Evolutionary conservation across 2,888 invertebrate genomes (phyloP), one percentile per base, ranked within the genome.

Genomic region (Raillietiella orientalis): DNA sequence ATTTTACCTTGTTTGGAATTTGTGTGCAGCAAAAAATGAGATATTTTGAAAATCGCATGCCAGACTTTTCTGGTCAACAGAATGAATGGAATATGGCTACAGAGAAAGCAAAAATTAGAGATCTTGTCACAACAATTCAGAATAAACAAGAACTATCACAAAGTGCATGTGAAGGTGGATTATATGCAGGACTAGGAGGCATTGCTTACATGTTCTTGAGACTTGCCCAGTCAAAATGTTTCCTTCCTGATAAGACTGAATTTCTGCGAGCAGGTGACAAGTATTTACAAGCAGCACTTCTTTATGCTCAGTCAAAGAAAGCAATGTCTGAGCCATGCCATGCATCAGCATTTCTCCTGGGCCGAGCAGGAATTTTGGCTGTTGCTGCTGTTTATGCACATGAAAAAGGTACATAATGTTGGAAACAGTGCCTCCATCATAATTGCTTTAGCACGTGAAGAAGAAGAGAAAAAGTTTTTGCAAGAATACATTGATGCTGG

Each of bases 131-230:
- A 6, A 34, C 34, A 21, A 37, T 41, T 16, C 21, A 41, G 39
- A 27, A 47, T 50, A 23, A 36, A 37, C 27, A 32, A 33, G 14
- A 37, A 42, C 26, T 38, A 45, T 29, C 42, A 47, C 3, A 39
- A 34, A 19, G 39, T 38, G 27, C 37, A 34, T 29, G 35, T 32
- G 53, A 58, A 38, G 61, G 63, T 5, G 66, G 66, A 1, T 38
- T 67, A 2, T 69, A 69, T 40, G 55, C 65, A 22, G 67, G 69
- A 2, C 45, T 58, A 16, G 55, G 58, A 22, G 70, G 75, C 6
- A 54, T 69, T 25, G 58, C 66, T 0, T 75, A 58, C 40, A 69
- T 69, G 65, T 65, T 63, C 37, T 62, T 65, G 42, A 58, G 62
- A 37, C 40, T 74, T 26, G 53, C 59, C 10, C 56, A 57, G 38